Evolutionary conservation across 2,888 invertebrate species (phyloP), one percentile per base, ranked within the genome.

Genomic region (Biston stratarius): DNA sequence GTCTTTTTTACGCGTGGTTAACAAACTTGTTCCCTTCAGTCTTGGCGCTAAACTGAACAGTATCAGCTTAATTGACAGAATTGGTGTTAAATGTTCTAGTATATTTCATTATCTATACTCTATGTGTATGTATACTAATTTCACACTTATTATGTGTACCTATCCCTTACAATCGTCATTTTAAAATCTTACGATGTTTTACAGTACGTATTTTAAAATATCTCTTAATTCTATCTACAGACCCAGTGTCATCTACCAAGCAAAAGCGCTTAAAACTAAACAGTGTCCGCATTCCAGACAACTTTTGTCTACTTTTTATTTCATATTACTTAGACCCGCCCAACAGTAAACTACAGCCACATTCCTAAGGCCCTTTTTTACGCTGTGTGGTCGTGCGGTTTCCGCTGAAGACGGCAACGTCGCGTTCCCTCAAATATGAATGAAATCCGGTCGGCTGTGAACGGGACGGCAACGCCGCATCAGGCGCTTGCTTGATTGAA

Each of bases 321-420:
- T 88, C 86, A 86, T 88, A 77, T 76, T 75, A 75, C 83, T 89
- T 90, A 90, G 89, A 86, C 86, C 90, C 90, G 90, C 89, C 91
- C 90, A 87, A 87, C 91, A 89, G 91, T 92, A 83, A 83, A 83
- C 84, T 84, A 91, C 90, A 85, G 91, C 90, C 92, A 91, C 93
- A 93, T 93, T 94, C 93, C 93, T 83, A 75, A 90, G 87, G 88
- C 92, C 87, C 88, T 91, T 93, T 93, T 92, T 94, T 94, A 93
- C 92, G 90, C 83, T 92, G 92, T 91, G 92, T 92, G 92, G 92
- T 91, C 93, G 93, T 67, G 67, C 91, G 91, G 92, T 94, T 94
- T 94, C 94, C 94, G 94, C 89, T 88, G 92, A 86, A 86, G 88
- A 88, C 91, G 92, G 94, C 93, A 93, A 94, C 93, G 91, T 85